Conservation (phyloP, 2,888 invertebrate species). For the Zelleria hepariella region DNA sequence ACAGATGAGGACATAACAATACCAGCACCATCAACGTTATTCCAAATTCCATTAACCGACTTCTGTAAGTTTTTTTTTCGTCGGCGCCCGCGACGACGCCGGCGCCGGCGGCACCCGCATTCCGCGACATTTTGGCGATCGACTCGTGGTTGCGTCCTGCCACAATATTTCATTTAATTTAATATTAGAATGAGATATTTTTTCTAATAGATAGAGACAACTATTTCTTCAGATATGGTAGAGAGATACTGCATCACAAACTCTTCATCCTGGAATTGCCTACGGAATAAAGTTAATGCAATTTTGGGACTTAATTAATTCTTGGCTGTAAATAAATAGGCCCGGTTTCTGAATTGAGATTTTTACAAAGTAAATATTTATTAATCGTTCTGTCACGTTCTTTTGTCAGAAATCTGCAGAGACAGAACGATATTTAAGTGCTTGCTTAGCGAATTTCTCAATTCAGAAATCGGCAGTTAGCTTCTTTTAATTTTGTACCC, state of each 20-base stretch:
- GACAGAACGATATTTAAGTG: too few species aligned
- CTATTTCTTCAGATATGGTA: not conserved
- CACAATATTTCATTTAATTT: not conserved
- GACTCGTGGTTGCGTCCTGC: constrained; percentile 14
- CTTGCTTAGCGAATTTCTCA: too few species aligned
- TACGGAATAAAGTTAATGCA: too few species aligned
- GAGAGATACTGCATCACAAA: not conserved
- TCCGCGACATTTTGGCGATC: constrained; percentile 58
- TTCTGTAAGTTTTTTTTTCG: not conserved
- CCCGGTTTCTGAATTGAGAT: too few species aligned
- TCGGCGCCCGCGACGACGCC: constrained; percentile 17
- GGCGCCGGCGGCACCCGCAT: constrained; percentile 49
- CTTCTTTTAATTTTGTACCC: too few species aligned
- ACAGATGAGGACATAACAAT: not conserved
- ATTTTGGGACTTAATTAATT: too few species aligned
- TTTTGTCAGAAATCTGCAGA: too few species aligned
- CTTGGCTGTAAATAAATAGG: too few species aligned
- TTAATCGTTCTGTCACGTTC: too few species aligned
- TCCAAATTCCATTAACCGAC: not conserved
- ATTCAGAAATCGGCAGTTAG: not conserved
- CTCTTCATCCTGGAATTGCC: too few species aligned
- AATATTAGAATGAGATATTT: constrained; percentile 2
- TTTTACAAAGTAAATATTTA: too few species aligned
- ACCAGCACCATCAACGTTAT: not conserved
- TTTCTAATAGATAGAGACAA: too few species aligned